Evolutionary conservation across 2,888 invertebrate species (phyloP).

Genomic region (Endotricha flammealis): DNA sequence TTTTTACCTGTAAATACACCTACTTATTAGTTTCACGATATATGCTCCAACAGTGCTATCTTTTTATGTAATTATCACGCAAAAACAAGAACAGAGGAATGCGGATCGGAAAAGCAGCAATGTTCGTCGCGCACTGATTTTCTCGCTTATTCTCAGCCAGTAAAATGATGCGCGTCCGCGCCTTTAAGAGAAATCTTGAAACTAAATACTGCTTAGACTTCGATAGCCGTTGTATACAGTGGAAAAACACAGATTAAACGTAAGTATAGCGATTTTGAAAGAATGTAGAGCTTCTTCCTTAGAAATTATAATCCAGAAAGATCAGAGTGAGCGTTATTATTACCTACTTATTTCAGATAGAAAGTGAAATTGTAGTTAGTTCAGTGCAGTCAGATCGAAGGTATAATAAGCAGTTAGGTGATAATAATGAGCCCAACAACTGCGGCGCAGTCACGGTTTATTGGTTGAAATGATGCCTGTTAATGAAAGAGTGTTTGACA

Average conservation of each 20-base stretch:
- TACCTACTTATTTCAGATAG: too few species aligned
- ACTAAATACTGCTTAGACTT: conserved; percentile 38
- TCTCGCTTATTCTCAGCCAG: conserved; percentile 49
- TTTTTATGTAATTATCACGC: conserved; percentile 49
- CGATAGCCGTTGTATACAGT: conserved; percentile 11
- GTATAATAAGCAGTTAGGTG: conserved; percentile 39
- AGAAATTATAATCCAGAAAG: too few species aligned
- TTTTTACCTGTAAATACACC: too few species aligned
- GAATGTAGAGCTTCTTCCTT: too few species aligned
- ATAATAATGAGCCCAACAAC: conserved; percentile 39
- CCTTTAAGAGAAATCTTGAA: conserved; percentile 62
- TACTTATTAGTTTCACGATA: conserved; percentile 10
- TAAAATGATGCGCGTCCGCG: conserved; percentile 58
- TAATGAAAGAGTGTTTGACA: too few species aligned
- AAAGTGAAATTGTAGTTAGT: conserved; percentile 28
- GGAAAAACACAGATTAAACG: too few species aligned
- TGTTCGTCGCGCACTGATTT: conserved; percentile 73
- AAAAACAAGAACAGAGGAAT: conserved; percentile 56
- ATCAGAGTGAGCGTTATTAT: too few species aligned
- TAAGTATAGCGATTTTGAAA: too few species aligned
- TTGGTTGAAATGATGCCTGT: conserved; percentile 32
- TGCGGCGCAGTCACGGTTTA: conserved; percentile 43
- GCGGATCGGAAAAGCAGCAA: conserved; percentile 66
- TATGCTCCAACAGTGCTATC: conserved; percentile 18
- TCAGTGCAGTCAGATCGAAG: conserved; percentile 30